Conservation (phyloP, 2,888 invertebrate genomes). For the Diabrotica balteata region DNA sequence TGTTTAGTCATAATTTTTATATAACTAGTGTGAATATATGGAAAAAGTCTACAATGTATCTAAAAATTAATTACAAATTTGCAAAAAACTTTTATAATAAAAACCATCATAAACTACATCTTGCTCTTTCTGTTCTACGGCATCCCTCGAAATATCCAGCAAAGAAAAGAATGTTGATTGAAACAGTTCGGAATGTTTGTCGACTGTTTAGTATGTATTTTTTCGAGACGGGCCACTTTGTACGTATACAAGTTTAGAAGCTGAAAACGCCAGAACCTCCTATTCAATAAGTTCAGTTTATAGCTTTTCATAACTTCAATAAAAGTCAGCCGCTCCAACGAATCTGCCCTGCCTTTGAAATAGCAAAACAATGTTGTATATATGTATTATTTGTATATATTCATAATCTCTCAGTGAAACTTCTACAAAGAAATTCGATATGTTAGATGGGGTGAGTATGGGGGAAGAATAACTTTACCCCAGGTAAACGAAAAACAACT, state of each 20-base stretch:
- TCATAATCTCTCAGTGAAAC: slow-evolving; percentile 15
- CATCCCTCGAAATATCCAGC: not conserved
- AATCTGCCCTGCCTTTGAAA: slow-evolving; percentile 48
- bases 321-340: slow-evolving; percentile 47
- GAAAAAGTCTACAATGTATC: too few relatives aligned
- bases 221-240: slow-evolving; percentile 24
- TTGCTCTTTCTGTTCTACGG: not conserved
- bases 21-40: too few relatives aligned
- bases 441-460: too few relatives aligned
- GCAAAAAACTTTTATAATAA: too few relatives aligned
- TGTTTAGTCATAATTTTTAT: too few relatives aligned
- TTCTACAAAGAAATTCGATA: too few relatives aligned
- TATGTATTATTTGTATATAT: slow-evolving; percentile 29
- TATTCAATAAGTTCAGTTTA: slow-evolving; percentile 49
- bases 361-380: slow-evolving; percentile 45
- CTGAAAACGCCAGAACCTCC: slow-evolving; percentile 43
- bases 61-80: too few relatives aligned
- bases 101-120: too few relatives aligned
- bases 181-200: slow-evolving; percentile 27
- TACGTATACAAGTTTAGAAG: slow-evolving; percentile 33
- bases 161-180: slow-evolving; percentile 27
- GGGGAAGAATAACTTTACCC: too few relatives aligned
- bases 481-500: too few relatives aligned
- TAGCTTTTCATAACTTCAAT: slow-evolving; percentile 51
- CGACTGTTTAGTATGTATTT: slow-evolving; percentile 19